Evolutionary conservation across 2,888 invertebrate genomes (phyloP).

Genomic region (Parasteatoda lunata): DNA sequence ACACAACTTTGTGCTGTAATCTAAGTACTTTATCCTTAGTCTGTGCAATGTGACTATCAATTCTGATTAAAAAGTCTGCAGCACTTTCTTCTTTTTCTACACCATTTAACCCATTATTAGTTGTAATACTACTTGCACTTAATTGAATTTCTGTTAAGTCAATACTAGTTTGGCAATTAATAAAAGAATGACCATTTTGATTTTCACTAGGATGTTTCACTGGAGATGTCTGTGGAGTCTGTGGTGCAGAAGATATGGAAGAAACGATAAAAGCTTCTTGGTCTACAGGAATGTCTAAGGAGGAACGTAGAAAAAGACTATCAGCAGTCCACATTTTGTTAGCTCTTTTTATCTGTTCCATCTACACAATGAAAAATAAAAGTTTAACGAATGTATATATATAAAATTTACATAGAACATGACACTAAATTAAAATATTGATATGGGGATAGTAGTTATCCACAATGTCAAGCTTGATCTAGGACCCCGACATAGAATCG

Average conservation of each 20-base stretch:
- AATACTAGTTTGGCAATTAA: conserved; percentile 31
- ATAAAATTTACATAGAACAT: too few species aligned
- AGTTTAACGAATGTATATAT: too few species aligned
- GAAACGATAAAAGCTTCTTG: conserved; percentile 63
- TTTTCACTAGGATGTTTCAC: conserved; percentile 29
- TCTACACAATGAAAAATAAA: conserved; percentile 78
- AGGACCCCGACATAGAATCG: too few species aligned
- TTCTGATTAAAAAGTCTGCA: conserved; percentile 75
- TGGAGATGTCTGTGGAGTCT: conserved; percentile 45
- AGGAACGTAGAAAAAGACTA: conserved; percentile 92
- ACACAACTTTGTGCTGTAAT: conserved; percentile 70
- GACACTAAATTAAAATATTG: too few species aligned
- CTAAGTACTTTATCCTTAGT: conserved; percentile 74
- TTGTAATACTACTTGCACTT: conserved; percentile 18
- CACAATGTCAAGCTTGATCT: too few species aligned
- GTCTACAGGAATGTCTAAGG: conserved; percentile 84
- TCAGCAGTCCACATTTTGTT: conserved; percentile 94
- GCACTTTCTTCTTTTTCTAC: conserved; percentile 71
- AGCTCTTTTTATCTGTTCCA: conserved; percentile 92
- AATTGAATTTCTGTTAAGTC: conserved; percentile 49
- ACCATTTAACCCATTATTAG: conserved; percentile 26
- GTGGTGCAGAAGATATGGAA: conserved; percentile 55
- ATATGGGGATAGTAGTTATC: too few species aligned
- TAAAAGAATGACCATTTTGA: conserved; percentile 24
- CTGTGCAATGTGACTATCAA: conserved; percentile 75